A percentile compares a stretch with the other conserved stretches of the same genome.
These are phyloP conservation scores for Sipha maydis DNA, from an alignment of 2,888 invertebrate species.

Conservation along the genomic window DNA sequence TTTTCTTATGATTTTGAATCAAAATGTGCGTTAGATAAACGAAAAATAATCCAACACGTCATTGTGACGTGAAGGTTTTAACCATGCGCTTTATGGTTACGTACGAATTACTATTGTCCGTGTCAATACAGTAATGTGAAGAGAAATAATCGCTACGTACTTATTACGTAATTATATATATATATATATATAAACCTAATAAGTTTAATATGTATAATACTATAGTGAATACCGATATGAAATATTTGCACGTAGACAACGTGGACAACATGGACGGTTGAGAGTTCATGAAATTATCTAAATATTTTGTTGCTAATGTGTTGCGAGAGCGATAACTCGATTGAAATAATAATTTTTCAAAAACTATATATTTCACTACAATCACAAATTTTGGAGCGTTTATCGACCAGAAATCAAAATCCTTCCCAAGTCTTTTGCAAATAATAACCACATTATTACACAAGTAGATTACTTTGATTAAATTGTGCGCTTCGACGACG, in stretches of 20 bases:
- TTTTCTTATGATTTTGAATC: background rate
- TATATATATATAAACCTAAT: no score
- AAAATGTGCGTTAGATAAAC: background rate
- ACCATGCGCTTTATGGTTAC: background rate
- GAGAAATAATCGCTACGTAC: background rate
- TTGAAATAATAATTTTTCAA: background rate
- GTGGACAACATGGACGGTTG: background rate
- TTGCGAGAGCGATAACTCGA: background rate
- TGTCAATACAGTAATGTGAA: background rate
- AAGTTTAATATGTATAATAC: background rate
- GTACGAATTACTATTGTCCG: background rate
- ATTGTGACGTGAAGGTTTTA: background rate
- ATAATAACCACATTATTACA: background rate
- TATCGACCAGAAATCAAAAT: background rate
- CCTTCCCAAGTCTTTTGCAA: background rate
- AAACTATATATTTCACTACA: background rate
- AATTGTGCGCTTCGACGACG: background rate
- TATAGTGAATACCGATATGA: background rate
- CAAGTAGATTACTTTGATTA: background rate
- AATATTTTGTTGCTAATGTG: conserved; percentile 4
- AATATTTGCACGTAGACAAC: background rate
- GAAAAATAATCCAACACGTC: background rate
- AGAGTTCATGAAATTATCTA: conserved; percentile 25
- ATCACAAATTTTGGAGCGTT: background rate
- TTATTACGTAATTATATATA: background rate